Conservation (phyloP, 2,113 vertebrate genomes). For the Parotia lawesii region DNA sequence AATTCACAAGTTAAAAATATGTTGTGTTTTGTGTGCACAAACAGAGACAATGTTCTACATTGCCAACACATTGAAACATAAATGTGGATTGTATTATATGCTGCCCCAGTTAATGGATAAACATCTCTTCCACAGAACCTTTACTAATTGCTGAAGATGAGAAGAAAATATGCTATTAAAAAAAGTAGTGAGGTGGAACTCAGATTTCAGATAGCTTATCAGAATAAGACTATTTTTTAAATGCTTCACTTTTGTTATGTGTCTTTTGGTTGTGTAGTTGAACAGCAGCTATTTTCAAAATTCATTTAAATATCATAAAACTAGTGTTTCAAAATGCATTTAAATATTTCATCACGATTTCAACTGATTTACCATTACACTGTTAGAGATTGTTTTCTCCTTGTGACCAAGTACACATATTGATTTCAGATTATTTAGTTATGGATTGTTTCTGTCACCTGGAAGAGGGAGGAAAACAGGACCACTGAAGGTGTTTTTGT, state of each 20-base stretch:
- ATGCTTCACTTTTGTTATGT: not conserved
- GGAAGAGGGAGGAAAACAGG: rapidly evolving
- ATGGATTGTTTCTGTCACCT: not conserved
- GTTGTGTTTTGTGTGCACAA: not conserved
- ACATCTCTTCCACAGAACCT: not conserved
- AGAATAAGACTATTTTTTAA: not conserved
- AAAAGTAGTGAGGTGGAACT: not conserved
- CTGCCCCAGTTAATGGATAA: not conserved
- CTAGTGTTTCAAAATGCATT: not conserved
- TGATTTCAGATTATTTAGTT: not conserved
- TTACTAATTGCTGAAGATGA: not conserved
- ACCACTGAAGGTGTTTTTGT: not conserved
- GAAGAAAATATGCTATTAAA: not conserved
- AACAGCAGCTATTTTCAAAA: not conserved
- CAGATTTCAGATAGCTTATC: not conserved
- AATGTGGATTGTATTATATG: not conserved
- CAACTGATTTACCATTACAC: not conserved
- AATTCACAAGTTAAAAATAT: not conserved
- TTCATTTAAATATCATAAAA: not conserved
- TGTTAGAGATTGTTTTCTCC: not conserved
- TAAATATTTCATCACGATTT: not conserved
- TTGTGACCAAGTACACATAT: not conserved
- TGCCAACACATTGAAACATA: not conserved
- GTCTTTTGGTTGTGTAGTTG: not conserved
- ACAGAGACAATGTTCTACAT: not conserved